phyloP scores from a whole-genome alignment of 2,888 invertebrate genomes.

The Lobophora halterata region DNA sequence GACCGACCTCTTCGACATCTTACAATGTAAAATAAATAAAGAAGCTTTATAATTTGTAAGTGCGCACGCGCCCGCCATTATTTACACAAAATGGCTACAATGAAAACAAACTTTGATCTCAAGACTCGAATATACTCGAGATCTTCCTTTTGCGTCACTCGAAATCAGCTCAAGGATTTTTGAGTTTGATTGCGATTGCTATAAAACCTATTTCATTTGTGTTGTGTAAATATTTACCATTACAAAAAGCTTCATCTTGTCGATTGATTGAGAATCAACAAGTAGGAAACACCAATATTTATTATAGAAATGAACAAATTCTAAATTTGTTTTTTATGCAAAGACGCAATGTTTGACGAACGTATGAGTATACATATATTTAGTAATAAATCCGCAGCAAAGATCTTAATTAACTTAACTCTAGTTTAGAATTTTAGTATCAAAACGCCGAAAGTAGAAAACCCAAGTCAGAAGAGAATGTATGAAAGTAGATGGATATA shows the following conservation, averaged over 20 bases:
- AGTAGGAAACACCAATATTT: no score
- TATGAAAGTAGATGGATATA: no score
- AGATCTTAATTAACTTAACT: no score
- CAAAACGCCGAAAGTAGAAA: no score
- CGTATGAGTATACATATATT: conserved; percentile 5
- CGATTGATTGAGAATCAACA: no score
- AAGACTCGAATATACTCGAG: neutral
- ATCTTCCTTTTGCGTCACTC: conserved; percentile 16
- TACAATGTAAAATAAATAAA: neutral
- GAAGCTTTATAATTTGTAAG: no score
- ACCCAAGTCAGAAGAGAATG: no score
- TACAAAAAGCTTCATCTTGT: no score
- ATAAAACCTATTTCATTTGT: conserved; percentile 19
- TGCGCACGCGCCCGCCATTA: conserved; percentile 15
- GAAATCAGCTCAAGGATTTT: conserved; percentile 24
- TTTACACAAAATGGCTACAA: conserved; percentile 11
- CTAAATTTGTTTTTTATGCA: conserved; percentile 1
- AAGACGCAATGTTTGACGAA: neutral
- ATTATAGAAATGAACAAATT: no score
- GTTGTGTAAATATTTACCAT: conserved; percentile 23
- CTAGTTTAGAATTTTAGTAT: no score
- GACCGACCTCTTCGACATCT: no score
- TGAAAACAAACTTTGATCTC: conserved; percentile 15
- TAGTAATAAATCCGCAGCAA: no score
- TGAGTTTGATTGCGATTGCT: conserved; percentile 6